Evolutionary conservation across 2,113 vertebrate species (phyloP).

Genomic region (Callionymus lyra): DNA sequence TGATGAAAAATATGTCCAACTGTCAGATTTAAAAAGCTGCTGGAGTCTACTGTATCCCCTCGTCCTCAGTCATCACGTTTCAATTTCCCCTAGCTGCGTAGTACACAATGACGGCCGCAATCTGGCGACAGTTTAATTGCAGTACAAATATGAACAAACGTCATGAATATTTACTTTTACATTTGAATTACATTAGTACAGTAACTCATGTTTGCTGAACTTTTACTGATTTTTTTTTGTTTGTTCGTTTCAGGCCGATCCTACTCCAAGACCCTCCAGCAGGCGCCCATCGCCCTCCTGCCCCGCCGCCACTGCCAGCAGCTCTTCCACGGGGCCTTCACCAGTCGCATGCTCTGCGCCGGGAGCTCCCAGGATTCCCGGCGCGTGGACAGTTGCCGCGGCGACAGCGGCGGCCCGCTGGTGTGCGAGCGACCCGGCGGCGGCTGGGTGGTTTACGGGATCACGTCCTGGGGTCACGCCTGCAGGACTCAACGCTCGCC

Average conservation of each 20-base stretch:
- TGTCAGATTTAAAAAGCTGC: too few relatives aligned
- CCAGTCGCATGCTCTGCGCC: constrained; percentile 91
- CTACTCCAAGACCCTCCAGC: constrained; percentile 91
- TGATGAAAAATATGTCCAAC: too few relatives aligned
- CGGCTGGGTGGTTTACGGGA: constrained; percentile 86
- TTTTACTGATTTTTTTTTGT: too few relatives aligned
- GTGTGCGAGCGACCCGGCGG: constrained; percentile 80
- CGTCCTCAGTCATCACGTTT: too few relatives aligned
- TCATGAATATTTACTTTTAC: too few relatives aligned
- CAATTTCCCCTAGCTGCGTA: too few relatives aligned
- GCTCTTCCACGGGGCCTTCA: constrained; percentile 81
- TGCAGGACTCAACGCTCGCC: constrained; percentile 85
- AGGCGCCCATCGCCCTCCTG: constrained; percentile 82
- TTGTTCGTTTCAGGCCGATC: constrained; percentile 76
- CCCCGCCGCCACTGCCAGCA: constrained; percentile 80
- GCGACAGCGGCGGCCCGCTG: constrained; percentile 90
- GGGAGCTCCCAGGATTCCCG: constrained; percentile 71
- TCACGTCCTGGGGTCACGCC: constrained; percentile 95
- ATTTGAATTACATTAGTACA: too few relatives aligned
- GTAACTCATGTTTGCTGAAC: too few relatives aligned
- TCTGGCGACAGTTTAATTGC: too few relatives aligned
- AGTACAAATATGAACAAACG: too few relatives aligned
- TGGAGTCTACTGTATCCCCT: too few relatives aligned
- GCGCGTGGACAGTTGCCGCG: constrained; percentile 92
- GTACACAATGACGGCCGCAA: too few relatives aligned